Evolutionary conservation across 2,888 invertebrate species (phyloP).

Genomic region (Apotomis capreana): DNA sequence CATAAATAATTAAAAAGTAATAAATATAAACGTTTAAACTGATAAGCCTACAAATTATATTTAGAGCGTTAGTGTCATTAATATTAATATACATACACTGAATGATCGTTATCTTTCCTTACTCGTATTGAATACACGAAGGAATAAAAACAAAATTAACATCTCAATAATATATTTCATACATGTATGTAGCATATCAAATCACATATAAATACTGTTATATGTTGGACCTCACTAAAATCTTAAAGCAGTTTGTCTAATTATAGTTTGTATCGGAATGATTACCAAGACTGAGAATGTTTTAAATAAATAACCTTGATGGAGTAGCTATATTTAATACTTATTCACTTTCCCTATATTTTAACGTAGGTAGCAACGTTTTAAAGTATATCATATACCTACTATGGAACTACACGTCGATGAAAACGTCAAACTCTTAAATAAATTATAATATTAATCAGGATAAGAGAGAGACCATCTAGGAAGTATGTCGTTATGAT

Average conservation of each 20-base stretch:
- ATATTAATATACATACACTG: background rate
- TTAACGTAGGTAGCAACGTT: too few relatives aligned
- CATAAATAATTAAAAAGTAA: background rate
- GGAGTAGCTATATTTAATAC: too few relatives aligned
- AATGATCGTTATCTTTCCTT: background rate
- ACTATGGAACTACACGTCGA: too few relatives aligned
- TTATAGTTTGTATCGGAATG: slow-evolving; percentile 34
- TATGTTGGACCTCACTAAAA: slow-evolving; percentile 41
- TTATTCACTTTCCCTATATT: too few relatives aligned
- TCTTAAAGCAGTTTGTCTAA: slow-evolving; percentile 9
- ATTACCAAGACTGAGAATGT: background rate
- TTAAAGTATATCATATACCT: too few relatives aligned
- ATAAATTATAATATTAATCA: background rate
- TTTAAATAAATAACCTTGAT: too few relatives aligned
- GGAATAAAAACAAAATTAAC: slow-evolving; percentile 32
- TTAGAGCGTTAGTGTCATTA: background rate
- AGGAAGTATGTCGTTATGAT: too few relatives aligned
- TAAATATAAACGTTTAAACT: slow-evolving; percentile 5
- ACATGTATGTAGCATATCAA: slow-evolving; percentile 42
- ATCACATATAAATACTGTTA: slow-evolving; percentile 54
- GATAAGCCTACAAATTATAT: background rate
- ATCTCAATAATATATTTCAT: slow-evolving; percentile 31
- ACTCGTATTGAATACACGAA: slow-evolving; percentile 6
- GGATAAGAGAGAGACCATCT: slow-evolving; percentile 4
- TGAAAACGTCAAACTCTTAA: too few relatives aligned